Percentiles rank a stretch among this genome's conserved stretches.
phyloP scores from a whole-genome alignment of 2,797 vertebrate species.

The Nyctibius grandis region DNA sequence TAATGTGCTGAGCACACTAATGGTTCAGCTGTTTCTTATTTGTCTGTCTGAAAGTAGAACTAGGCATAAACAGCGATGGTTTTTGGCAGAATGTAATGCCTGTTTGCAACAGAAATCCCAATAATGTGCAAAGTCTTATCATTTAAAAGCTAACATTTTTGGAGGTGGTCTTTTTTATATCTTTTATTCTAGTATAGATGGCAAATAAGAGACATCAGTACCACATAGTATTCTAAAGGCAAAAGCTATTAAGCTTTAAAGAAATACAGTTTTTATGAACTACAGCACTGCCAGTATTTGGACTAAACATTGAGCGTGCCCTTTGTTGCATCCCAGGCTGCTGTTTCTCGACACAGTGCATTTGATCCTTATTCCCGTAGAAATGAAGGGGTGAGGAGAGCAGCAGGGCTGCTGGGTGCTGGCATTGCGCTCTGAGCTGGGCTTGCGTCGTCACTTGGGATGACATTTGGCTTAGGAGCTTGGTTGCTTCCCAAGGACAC shows the following conservation, averaged over 20 bases:
- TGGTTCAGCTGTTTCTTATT: slow-evolving; percentile 19
- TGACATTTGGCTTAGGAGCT: not conserved
- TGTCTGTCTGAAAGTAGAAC: not conserved
- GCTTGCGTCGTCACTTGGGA: not conserved
- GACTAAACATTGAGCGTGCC: not conserved
- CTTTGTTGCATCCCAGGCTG: not conserved
- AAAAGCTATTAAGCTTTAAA: not conserved
- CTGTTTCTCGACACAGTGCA: rapidly evolving
- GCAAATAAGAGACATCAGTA: not conserved
- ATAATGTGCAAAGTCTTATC: not conserved
- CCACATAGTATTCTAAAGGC: not conserved
- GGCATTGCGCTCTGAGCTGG: not conserved
- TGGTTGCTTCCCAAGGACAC: not conserved
- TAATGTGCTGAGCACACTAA: not conserved
- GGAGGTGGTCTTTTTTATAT: not conserved
- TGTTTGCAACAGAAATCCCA: not conserved
- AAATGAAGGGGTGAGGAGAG: not conserved
- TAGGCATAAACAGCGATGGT: not conserved
- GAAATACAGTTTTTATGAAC: not conserved
- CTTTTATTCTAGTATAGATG: not conserved
- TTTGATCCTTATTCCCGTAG: not conserved
- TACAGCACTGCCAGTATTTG: not conserved
- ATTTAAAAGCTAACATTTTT: not conserved
- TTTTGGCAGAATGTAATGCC: not conserved
- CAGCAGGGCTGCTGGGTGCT: not conserved